These are phyloP conservation scores for Catharus bicknelli DNA, from an alignment of 2,113 vertebrate species.

Conservation along the genomic window DNA sequence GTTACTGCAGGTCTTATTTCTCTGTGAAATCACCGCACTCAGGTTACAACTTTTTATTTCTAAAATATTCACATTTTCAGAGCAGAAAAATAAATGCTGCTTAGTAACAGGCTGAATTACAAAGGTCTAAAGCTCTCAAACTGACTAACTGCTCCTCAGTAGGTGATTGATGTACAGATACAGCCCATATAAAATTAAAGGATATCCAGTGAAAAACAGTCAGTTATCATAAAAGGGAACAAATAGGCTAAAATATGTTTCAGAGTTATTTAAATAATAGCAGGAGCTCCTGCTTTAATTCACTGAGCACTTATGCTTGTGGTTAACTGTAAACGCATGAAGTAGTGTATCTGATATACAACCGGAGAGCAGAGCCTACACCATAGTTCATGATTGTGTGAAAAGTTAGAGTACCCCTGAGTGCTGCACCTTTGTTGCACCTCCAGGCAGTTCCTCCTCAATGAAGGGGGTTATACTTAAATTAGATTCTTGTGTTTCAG, in stretches of 20 bases:
- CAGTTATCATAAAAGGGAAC: background rate
- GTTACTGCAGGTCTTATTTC: background rate
- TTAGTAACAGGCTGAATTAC: background rate
- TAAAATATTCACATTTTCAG: background rate
- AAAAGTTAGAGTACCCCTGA: background rate
- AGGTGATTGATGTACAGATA: background rate
- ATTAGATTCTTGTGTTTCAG: background rate
- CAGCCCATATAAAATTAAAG: background rate
- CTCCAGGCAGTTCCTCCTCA: background rate
- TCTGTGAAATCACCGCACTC: background rate
- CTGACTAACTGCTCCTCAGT: background rate
- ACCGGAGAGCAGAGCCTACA: background rate
- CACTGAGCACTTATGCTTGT: background rate
- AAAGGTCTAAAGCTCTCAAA: background rate
- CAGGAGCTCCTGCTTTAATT: background rate
- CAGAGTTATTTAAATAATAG: background rate
- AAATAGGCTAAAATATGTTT: background rate
- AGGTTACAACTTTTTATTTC: conserved; percentile 14
- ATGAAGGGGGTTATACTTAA: background rate
- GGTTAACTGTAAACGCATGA: background rate
- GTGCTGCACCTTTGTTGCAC: background rate
- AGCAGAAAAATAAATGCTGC: background rate
- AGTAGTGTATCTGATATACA: background rate
- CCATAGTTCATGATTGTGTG: background rate
- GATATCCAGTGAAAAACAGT: background rate